Conservation (phyloP, 2,797 vertebrate species). For the Tamandua tetradactyla region DNA sequence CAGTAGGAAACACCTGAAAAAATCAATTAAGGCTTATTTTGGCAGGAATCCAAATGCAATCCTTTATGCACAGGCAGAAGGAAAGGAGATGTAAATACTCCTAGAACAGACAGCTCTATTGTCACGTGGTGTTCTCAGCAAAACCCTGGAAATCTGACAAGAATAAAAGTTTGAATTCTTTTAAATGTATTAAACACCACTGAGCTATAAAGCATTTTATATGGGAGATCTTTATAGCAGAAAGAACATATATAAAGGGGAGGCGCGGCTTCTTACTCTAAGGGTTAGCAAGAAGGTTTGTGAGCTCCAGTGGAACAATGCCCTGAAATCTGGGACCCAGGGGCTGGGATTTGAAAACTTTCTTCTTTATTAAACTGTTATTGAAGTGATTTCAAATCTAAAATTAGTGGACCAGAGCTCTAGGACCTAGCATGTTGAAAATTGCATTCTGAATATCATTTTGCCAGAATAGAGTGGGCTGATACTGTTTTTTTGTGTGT, state of each 20-base stretch:
- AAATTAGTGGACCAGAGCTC: constrained; percentile 61
- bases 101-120: constrained; percentile 52
- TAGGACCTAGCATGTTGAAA: constrained; percentile 41
- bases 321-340: background rate
- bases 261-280: background rate
- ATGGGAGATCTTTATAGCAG: background rate
- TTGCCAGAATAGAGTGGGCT: constrained; percentile 59
- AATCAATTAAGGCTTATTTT: constrained; percentile 80
- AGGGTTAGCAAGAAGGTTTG: background rate
- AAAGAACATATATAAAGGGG: background rate
- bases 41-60: constrained; percentile 71
- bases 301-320: background rate
- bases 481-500: constrained; percentile 43
- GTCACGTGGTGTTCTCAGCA: background rate
- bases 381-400: constrained; percentile 43
- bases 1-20: constrained; percentile 84
- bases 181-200: constrained; percentile 7
- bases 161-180: constrained; percentile 58
- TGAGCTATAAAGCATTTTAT: constrained; percentile 52
- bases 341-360: constrained; percentile 50
- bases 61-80: constrained; percentile 72
- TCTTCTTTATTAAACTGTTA: constrained; percentile 45
- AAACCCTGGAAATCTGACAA: constrained; percentile 57
- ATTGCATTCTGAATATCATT: constrained; percentile 62
- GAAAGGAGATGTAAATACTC: constrained; percentile 75